phyloP scores from a whole-genome alignment of 2,888 invertebrate genomes.

The Calephelis perditalis region DNA sequence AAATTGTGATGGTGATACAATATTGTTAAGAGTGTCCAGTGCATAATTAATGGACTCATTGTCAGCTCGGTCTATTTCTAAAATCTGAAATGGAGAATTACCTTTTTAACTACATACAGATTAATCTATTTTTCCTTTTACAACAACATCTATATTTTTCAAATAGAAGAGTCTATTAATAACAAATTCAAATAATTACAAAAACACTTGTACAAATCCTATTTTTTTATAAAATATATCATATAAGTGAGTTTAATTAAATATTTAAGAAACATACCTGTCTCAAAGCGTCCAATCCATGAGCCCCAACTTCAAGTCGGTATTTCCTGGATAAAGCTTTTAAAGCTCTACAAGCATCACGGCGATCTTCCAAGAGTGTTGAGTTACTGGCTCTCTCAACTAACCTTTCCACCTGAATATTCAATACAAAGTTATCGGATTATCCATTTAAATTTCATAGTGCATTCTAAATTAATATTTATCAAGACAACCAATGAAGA shows the following conservation, averaged over 20 bases:
- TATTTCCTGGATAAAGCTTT: constrained; percentile 94
- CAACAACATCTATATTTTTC: too few relatives aligned
- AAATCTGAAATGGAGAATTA: constrained; percentile 72
- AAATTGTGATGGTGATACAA: constrained; percentile 89
- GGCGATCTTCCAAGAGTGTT: constrained; percentile 93
- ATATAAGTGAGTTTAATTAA: too few relatives aligned
- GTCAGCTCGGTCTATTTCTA: constrained; percentile 93
- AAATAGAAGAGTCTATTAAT: too few relatives aligned
- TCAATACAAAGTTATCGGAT: background rate
- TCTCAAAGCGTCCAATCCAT: constrained; percentile 89
- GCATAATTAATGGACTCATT: constrained; percentile 95
- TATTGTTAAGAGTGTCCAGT: constrained; percentile 93
- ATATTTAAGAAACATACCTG: constrained; percentile 46
- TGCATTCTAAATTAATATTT: too few relatives aligned
- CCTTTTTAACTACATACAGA: background rate
- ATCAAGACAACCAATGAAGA: too few relatives aligned
- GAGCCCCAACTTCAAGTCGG: constrained; percentile 96
- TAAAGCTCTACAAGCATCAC: constrained; percentile 97
- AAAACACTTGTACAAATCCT: too few relatives aligned
- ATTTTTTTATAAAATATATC: too few relatives aligned
- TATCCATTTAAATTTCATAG: too few relatives aligned
- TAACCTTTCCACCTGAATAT: constrained; percentile 89
- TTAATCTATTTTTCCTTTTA: background rate
- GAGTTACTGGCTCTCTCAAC: constrained; percentile 96
- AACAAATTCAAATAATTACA: too few relatives aligned